A percentile compares a stretch with the other conserved stretches of the same genome.
phyloP scores from a whole-genome alignment of 1,140 invertebrate species.

The Anastrepha obliqua region DNA sequence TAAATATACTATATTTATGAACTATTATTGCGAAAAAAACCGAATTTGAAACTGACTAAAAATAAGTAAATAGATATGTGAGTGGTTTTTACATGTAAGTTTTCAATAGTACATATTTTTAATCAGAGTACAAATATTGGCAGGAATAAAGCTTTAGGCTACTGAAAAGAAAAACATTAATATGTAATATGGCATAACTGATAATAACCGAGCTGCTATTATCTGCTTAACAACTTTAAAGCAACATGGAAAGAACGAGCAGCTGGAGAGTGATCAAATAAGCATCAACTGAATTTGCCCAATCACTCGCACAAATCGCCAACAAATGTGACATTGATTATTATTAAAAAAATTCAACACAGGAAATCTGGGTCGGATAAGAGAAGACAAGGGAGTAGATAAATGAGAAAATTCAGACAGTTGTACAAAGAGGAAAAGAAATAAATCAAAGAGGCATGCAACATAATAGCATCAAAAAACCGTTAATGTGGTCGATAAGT shows the following conservation, averaged over 20 bases:
- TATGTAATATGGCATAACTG: too few relatives aligned
- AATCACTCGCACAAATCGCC: constrained; percentile 38
- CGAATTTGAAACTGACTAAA: too few relatives aligned
- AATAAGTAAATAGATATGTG: too few relatives aligned
- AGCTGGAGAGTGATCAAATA: neutral
- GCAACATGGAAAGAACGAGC: neutral
- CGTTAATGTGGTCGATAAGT: neutral
- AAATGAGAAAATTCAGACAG: neutral
- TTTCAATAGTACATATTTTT: too few relatives aligned
- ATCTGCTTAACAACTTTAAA: neutral
- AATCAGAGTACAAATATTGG: too few relatives aligned
- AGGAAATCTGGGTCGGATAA: neutral
- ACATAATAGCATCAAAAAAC: neutral
- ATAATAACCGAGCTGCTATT: too few relatives aligned
- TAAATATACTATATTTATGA: too few relatives aligned
- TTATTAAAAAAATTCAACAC: neutral
- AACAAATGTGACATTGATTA: constrained; percentile 42
- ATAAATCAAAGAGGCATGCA: constrained; percentile 24
- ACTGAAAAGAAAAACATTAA: too few relatives aligned
- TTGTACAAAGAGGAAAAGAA: neutral
- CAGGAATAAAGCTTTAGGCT: too few relatives aligned
- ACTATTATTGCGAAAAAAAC: too few relatives aligned
- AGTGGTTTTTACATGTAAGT: too few relatives aligned
- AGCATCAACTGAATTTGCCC: neutral
- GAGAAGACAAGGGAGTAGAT: neutral